Evolutionary conservation across 2,113 vertebrate species (phyloP).

Genomic region (Collichthys lucidus): DNA sequence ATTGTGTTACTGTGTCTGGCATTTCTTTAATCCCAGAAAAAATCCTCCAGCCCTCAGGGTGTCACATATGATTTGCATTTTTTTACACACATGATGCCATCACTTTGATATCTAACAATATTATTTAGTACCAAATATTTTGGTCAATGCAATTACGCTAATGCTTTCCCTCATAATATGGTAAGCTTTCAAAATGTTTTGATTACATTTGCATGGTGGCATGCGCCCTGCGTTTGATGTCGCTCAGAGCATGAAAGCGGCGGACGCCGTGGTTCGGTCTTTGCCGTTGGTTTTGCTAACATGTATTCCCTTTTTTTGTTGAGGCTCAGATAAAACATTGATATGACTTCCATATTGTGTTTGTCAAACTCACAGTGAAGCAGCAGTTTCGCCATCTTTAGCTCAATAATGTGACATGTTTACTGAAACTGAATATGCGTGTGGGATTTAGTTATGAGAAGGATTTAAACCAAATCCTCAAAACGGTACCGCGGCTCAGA

Average conservation of each 20-base stretch:
- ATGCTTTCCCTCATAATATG: slow-evolving; percentile 50
- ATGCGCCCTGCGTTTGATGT: slow-evolving; percentile 44
- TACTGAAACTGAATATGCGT: not conserved
- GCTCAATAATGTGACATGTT: not conserved
- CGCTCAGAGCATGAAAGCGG: slow-evolving; percentile 45
- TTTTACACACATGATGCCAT: slow-evolving; percentile 32
- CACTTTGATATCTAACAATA: slow-evolving; percentile 24
- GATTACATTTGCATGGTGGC: slow-evolving; percentile 55
- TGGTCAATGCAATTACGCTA: slow-evolving; percentile 51
- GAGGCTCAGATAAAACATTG: not conserved
- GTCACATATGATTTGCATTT: slow-evolving; percentile 34
- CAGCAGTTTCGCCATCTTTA: not conserved
- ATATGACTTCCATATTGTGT: not conserved
- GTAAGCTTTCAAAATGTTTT: slow-evolving; percentile 46
- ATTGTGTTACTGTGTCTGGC: slow-evolving; percentile 48
- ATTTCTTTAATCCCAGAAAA: slow-evolving; percentile 26
- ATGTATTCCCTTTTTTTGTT: not conserved
- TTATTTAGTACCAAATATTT: slow-evolving; percentile 47
- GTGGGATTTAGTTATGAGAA: not conserved
- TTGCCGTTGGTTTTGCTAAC: slow-evolving; percentile 45
- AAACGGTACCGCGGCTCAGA: not conserved
- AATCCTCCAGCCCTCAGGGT: not conserved
- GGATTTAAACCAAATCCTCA: not conserved
- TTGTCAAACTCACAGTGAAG: not conserved
- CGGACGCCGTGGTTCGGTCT: slow-evolving; percentile 37